Evolutionary conservation across 2,797 vertebrate genomes (phyloP).

Genomic region (Coregonus ussuriensis): DNA sequence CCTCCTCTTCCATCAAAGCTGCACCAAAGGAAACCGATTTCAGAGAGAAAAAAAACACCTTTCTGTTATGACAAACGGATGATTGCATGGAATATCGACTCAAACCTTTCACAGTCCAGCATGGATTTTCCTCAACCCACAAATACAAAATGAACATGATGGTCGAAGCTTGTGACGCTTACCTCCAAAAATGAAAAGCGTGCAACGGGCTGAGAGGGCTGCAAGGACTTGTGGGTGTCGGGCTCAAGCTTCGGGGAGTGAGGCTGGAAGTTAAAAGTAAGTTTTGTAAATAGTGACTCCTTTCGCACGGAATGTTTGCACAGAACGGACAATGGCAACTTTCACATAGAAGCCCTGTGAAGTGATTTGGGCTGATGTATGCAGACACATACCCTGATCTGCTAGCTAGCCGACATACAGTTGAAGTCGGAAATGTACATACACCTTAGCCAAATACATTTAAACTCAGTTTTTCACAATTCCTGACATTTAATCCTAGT

Average conservation of each 20-base stretch:
- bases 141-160: slow-evolving; percentile 53
- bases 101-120: slow-evolving; percentile 18
- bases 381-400: slow-evolving; percentile 13
- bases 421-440: too few relatives aligned
- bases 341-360: background rate
- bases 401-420: slow-evolving; percentile 27
- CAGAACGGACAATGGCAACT: slow-evolving; percentile 33
- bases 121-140: slow-evolving; percentile 7
- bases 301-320: slow-evolving; percentile 37
- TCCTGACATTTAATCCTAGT: too few relatives aligned
- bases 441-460: too few relatives aligned
- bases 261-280: slow-evolving; percentile 97
- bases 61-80: slow-evolving; percentile 16
- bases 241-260: slow-evolving; percentile 98
- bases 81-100: slow-evolving; percentile 31
- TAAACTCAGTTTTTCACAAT: too few relatives aligned
- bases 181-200: slow-evolving; percentile 99
- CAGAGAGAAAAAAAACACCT: slow-evolving; percentile 4
- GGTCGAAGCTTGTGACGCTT: slow-evolving; percentile 76
- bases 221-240: slow-evolving; percentile 99
- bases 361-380: background rate
- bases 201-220: slow-evolving; percentile 98
- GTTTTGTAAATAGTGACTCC: slow-evolving; percentile 70
- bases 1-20: slow-evolving; percentile 53
- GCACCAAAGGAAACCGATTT: slow-evolving; percentile 45